Evolutionary conservation across 1,140 invertebrate genomes (phyloP), one percentile per base, ranked within the genome.

Genomic region (Holotrichia oblita): DNA sequence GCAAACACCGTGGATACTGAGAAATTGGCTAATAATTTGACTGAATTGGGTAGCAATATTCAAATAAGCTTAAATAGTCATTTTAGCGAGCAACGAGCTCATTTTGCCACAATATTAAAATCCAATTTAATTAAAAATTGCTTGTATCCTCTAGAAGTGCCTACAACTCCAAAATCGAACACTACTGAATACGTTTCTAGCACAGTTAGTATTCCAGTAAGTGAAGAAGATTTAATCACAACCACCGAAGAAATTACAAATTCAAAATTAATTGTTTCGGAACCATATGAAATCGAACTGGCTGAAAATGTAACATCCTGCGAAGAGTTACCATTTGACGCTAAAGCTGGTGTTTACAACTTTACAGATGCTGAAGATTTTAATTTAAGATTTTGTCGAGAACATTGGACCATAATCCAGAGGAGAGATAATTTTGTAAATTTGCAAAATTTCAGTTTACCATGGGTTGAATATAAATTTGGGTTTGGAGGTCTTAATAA

Each of bases 391-490:
- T 88, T 84, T 80, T 89, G 89, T 80, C 87, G 88, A 78, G 86
- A 87, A 82, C 80, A 83, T 69, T 89, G 89, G 89, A 89, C 87
- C 9, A 88, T 91, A 10, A 88, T 89, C 69, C 88, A 89, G 79
- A 79, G 78, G 48, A 82, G 85, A 74, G 81, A 81, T 22, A 81
- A 82, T 79, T 80, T 80, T 73, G 42, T 79, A n/a, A 20, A 78
- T 2, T 81, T 79, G 14, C 83, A 87, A 76, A 89, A 91, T 81
- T 93, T 93, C 80, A 91, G 89, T 82, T 85, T 89, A 55, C 86
- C 85, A 42, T 93, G 92, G 92, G 80, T 87, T 8, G 89, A 91
- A 40, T 93, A 93, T 84, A 90, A 90, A 77, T 78, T 85, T 7
- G 91, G 92, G 22, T 93, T 93, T 81, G 91, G 91, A 2, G 83